These are phyloP conservation scores for Baryphthengus martii DNA, from an alignment of 2,113 vertebrate species.

Conservation along the genomic window DNA sequence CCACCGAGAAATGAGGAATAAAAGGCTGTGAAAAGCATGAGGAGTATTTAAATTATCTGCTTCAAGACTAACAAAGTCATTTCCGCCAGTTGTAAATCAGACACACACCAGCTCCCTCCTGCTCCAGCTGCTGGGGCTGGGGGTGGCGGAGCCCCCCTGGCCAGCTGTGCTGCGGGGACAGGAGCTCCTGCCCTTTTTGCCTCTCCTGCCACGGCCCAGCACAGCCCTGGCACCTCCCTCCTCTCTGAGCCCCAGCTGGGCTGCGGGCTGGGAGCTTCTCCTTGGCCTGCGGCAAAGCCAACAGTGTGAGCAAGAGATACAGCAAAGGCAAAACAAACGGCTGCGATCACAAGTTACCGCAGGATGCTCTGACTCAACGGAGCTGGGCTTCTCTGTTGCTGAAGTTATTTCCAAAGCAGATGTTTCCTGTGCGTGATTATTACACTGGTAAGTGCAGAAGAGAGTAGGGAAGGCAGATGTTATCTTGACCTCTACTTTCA, in stretches of 20 bases:
- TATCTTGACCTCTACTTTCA: constrained; percentile 29
- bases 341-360: neutral
- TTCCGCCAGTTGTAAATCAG: neutral
- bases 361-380: neutral
- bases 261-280: neutral
- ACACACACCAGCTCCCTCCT: neutral
- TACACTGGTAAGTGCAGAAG: neutral
- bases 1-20: neutral
- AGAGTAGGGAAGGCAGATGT: constrained; percentile 19
- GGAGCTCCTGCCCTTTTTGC: rapidly evolving
- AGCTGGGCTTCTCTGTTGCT: neutral
- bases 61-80: neutral
- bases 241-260: neutral
- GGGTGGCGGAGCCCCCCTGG: neutral
- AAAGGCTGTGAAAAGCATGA: neutral
- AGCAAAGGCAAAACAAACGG: neutral
- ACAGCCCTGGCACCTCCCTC: neutral
- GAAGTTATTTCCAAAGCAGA: neutral
- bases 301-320: neutral
- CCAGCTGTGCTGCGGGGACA: rapidly evolving
- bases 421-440: neutral
- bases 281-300: neutral
- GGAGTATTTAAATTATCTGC: neutral
- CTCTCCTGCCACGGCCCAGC: neutral
- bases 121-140: neutral